These are phyloP conservation scores for Drosophila histrio DNA, from an alignment of 2,888 invertebrate genomes.

Conservation along the genomic window DNA sequence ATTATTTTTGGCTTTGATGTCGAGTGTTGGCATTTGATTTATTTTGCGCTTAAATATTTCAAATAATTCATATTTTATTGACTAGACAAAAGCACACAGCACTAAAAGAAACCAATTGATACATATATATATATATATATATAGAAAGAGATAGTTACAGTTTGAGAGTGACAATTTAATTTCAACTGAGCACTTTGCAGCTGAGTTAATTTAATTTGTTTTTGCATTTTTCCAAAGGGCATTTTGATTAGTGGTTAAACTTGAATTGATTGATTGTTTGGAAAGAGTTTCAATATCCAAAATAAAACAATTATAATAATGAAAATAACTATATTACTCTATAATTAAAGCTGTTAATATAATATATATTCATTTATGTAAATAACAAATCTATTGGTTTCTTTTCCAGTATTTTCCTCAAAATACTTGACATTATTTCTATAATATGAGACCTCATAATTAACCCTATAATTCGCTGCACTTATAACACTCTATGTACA, in stretches of 20 bases:
- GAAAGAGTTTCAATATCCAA: conserved; percentile 1
- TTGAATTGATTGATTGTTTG: conserved; percentile 16
- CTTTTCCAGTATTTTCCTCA: no score
- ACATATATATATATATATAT: no score
- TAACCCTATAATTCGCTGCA: background rate
- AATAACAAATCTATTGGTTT: no score
- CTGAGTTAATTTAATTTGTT: conserved; percentile 54
- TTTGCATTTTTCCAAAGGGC: conserved; percentile 33
- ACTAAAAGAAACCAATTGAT: conserved; percentile 34
- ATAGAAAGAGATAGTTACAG: background rate
- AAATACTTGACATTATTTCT: background rate
- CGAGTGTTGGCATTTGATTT: conserved; percentile 71
- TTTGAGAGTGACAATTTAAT: conserved; percentile 46
- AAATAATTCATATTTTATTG: conserved; percentile 76
- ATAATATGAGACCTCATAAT: background rate
- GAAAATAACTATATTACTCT: no score
- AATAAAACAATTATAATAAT: background rate
- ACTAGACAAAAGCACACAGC: conserved; percentile 43
- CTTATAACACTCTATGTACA: background rate
- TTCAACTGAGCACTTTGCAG: conserved; percentile 29
- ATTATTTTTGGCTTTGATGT: conserved; percentile 42
- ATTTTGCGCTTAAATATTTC: conserved; percentile 66
- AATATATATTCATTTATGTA: no score
- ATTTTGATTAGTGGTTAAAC: conserved; percentile 33
- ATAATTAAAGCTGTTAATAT: no score